Evolutionary conservation across 2,888 invertebrate genomes (phyloP).

Genomic region (Acrobasis suavella): DNA sequence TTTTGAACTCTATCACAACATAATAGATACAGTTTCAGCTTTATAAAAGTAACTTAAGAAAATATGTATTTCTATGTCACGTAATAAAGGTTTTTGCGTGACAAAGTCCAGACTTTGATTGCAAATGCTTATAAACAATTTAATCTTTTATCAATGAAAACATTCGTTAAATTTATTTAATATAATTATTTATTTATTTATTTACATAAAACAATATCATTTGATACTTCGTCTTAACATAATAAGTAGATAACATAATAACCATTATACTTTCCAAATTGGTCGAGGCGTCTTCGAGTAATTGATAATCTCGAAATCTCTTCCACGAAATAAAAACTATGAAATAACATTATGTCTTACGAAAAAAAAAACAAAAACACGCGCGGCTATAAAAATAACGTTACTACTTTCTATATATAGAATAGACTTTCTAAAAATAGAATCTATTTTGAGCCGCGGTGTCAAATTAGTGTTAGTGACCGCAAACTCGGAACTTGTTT

Average conservation of each 20-base stretch:
- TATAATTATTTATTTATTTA: no score
- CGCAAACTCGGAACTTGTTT: conserved; percentile 2
- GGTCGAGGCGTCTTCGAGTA: no score
- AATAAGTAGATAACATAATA: neutral
- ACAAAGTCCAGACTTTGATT: neutral
- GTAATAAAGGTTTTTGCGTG: neutral
- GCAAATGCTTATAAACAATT: neutral
- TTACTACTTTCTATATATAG: conserved; percentile 10
- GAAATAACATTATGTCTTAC: neutral
- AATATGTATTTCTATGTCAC: neutral
- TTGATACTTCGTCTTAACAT: no score
- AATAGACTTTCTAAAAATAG: conserved; percentile 15
- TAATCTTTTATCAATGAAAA: neutral
- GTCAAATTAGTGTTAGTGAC: conserved; percentile 8
- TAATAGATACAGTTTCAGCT: neutral
- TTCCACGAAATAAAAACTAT: neutral
- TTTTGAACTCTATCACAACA: neutral
- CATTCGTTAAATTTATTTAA: neutral
- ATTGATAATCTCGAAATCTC: no score
- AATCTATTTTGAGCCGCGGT: conserved; percentile 11
- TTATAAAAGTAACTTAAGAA: neutral
- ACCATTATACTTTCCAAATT: neutral
- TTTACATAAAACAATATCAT: no score
- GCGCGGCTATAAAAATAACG: neutral
- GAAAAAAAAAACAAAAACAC: neutral